phyloP scores from a whole-genome alignment of 35 echinoderm and acorn worm genomes.

The Anneissia japonica region DNA sequence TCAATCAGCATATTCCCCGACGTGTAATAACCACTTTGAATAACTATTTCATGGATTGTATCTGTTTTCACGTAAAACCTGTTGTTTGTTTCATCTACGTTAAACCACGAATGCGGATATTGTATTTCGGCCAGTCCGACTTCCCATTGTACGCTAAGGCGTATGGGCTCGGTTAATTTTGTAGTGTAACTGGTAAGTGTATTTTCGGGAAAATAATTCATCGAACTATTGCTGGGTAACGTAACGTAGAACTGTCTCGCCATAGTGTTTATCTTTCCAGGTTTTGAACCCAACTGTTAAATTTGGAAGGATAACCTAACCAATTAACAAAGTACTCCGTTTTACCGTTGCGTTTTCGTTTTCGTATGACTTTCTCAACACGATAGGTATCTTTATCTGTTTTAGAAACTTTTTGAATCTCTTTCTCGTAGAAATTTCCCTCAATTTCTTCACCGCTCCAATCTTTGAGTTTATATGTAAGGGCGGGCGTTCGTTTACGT shows the following conservation, averaged over 20 bases:
- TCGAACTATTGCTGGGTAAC: conserved; percentile 31
- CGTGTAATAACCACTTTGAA: conserved; percentile 17
- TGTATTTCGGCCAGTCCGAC: conserved; percentile 43
- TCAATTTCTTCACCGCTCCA: conserved; percentile 36
- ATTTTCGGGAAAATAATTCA: conserved; percentile 39
- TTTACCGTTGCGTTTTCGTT: conserved; percentile 16
- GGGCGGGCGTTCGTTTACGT: background rate
- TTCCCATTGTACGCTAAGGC: conserved; percentile 16
- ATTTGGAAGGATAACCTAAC: conserved; percentile 60
- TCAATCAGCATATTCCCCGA: conserved; percentile 3
- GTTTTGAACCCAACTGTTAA: conserved; percentile 62
- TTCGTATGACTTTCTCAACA: conserved; percentile 62
- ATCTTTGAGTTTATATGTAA: conserved; percentile 47
- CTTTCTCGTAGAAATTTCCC: conserved; percentile 41
- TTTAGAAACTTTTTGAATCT: conserved; percentile 51
- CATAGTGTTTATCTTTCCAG: conserved; percentile 14
- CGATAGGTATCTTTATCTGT: conserved; percentile 20
- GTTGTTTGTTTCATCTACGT: conserved; percentile 24
- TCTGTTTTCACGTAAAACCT: background rate
- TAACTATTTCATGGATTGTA: background rate
- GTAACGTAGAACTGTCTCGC: conserved; percentile 50
- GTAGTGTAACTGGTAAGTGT: conserved; percentile 42
- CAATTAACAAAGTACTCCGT: conserved; percentile 78
- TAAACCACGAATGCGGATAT: conserved; percentile 23
- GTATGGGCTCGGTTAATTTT: conserved; percentile 25